These are phyloP conservation scores for Lithophane leautieri DNA, from an alignment of 2,888 invertebrate genomes.

Conservation along the genomic window DNA sequence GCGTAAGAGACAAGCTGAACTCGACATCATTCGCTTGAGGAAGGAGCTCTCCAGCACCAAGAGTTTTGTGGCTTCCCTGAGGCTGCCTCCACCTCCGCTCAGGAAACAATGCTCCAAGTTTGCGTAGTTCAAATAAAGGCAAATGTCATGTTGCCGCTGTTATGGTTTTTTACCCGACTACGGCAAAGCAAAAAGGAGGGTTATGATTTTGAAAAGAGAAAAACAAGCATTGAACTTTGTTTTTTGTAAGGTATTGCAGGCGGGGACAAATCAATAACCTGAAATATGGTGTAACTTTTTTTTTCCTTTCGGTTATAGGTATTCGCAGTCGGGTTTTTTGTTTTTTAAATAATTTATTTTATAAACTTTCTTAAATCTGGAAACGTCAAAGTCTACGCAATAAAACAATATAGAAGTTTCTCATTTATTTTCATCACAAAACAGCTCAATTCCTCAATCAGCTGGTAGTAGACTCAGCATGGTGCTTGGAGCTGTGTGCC, in stretches of 20 bases:
- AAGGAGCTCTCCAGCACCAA: slow-evolving; percentile 86
- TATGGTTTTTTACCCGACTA: neutral
- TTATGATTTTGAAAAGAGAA: no score
- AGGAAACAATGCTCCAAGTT: slow-evolving; percentile 84
- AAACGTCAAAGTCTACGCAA: neutral
- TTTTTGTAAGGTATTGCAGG: no score
- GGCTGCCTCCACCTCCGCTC: slow-evolving; percentile 91
- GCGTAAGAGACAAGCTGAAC: slow-evolving; percentile 89
- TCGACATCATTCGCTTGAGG: slow-evolving; percentile 86
- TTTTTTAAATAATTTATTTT: no score
- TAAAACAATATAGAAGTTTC: neutral
- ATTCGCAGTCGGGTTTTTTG: no score
- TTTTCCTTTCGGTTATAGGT: no score
- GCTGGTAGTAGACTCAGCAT: slow-evolving; percentile 9
- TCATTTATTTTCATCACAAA: slow-evolving; percentile 4
- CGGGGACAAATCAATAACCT: no score
- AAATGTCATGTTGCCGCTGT: neutral
- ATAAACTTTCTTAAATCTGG: neutral
- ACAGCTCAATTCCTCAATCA: neutral
- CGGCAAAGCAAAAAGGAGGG: no score
- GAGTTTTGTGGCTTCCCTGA: slow-evolving; percentile 86
- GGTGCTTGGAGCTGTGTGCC: slow-evolving; percentile 28
- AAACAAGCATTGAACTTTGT: no score
- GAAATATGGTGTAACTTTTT: no score
- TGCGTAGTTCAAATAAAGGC: slow-evolving; percentile 68